phyloP scores from a whole-genome alignment of 2,113 vertebrate genomes.

The Microtus pennsylvanicus region DNA sequence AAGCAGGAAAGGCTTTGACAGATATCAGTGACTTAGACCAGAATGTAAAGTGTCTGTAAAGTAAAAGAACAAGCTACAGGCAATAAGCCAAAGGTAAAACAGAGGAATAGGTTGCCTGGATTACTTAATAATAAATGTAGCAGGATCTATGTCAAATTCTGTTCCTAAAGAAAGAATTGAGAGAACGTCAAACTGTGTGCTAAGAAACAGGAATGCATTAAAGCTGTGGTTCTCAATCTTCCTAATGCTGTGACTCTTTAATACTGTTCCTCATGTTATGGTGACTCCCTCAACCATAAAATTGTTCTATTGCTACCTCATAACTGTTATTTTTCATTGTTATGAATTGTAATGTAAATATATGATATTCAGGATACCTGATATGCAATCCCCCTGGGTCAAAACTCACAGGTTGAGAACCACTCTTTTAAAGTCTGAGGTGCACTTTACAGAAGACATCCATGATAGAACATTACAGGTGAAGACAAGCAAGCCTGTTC shows the following conservation, averaged over 20 bases:
- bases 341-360: background rate
- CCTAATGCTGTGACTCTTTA: background rate
- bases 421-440: background rate
- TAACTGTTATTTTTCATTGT: background rate
- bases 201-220: background rate
- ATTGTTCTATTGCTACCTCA: background rate
- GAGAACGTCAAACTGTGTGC: background rate
- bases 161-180: background rate
- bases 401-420: background rate
- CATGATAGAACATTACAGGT: background rate
- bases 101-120: background rate
- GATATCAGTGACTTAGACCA: background rate
- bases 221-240: background rate
- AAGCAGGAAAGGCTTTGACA: background rate
- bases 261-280: background rate
- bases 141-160: background rate
- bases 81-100: no score
- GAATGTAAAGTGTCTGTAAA: background rate
- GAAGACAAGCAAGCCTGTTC: background rate
- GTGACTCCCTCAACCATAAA: no score
- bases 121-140: background rate
- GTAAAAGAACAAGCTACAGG: background rate
- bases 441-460: background rate
- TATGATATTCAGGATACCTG: background rate
- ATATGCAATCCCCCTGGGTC: background rate